A percentile compares a stretch with the other conserved stretches of the same genome.
These are phyloP conservation scores for Dendrolimus pini DNA, from an alignment of 2,888 invertebrate species.

Conservation along the genomic window DNA sequence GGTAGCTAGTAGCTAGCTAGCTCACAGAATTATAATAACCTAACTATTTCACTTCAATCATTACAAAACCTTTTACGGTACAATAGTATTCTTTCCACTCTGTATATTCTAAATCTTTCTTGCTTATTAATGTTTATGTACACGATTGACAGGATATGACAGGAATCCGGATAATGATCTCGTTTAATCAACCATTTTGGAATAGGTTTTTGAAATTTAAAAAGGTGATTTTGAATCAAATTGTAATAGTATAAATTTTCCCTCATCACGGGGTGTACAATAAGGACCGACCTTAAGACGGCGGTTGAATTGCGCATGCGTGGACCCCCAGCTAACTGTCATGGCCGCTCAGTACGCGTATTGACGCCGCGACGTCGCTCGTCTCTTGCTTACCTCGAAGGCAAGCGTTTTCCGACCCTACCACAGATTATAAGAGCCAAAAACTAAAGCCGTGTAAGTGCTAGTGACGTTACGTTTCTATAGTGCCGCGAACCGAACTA, in stretches of 20 bases:
- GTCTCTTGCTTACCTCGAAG: constrained; percentile 20
- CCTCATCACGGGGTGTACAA: constrained; percentile 38
- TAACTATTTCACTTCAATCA: no score
- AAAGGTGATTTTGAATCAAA: constrained; percentile 41
- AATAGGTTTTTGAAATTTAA: constrained; percentile 30
- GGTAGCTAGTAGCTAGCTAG: no score
- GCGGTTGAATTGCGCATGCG: constrained; percentile 49
- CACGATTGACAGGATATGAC: no score
- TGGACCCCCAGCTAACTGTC: constrained; percentile 55
- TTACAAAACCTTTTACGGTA: no score
- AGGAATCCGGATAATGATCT: no score
- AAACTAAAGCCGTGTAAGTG: background rate
- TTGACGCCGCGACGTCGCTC: constrained; percentile 54
- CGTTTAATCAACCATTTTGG: constrained; percentile 3
- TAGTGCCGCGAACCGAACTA: constrained; percentile 8
- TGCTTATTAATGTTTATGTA: no score
- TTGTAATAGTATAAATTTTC: constrained; percentile 28
- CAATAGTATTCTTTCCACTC: no score
- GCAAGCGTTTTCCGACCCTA: constrained; percentile 1
- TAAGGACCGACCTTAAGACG: constrained; percentile 40
- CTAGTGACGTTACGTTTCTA: constrained; percentile 6
- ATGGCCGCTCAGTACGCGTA: constrained; percentile 69
- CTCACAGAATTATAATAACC: no score
- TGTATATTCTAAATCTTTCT: no score
- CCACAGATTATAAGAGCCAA: background rate